Evolutionary conservation across 1,140 invertebrate species (phyloP), one percentile per base, ranked within the genome.

Genomic region (Sipha flava): DNA sequence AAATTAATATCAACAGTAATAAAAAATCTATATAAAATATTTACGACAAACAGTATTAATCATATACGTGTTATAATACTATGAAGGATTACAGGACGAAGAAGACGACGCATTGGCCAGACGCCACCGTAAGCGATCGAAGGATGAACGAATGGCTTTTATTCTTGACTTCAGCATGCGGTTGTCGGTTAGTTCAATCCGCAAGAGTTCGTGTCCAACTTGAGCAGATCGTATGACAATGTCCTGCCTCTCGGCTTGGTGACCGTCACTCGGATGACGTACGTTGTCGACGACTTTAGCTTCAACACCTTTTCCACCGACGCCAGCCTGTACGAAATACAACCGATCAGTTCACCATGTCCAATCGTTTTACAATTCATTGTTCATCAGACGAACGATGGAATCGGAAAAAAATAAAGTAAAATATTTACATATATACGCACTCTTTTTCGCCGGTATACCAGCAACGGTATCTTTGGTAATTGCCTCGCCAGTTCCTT

Each of bases 1-100:
- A 57, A 77, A 54, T 54, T 77, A 77, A 54, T 77, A 77, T 31
- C 57, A 73, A 73, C 70, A 73, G 52, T 73, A 73, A 73, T 73
- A 73, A 73, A 73, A 52, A 52, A 52, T 7, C 5, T 73, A 26
- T 73, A 73, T 18, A 52, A 73, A 54, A 73, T 34, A 73, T 4
- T 29, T 68, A 47, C 37, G 40, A 18, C n/a, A 45, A n/a, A 68
- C 21, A 54, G 26, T 52, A 52, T 31, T 52, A 18, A 52, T 4
- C 16, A 52, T 52, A 23, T 77, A 77, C 57, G 57, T 52, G 47
- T 77, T 43, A 77, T 77, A 77, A 77, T 77, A 77, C 72, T 77
- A 57, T 77, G 49, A 77, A 73, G 70, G 45, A 73, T 73, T 72
- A 77, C 72, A 77, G 49, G 49, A 77, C 16, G 72, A 40, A 77